These are phyloP conservation scores for Scarus forsteni DNA, from an alignment of 2,797 vertebrate genomes.

Conservation along the genomic window DNA sequence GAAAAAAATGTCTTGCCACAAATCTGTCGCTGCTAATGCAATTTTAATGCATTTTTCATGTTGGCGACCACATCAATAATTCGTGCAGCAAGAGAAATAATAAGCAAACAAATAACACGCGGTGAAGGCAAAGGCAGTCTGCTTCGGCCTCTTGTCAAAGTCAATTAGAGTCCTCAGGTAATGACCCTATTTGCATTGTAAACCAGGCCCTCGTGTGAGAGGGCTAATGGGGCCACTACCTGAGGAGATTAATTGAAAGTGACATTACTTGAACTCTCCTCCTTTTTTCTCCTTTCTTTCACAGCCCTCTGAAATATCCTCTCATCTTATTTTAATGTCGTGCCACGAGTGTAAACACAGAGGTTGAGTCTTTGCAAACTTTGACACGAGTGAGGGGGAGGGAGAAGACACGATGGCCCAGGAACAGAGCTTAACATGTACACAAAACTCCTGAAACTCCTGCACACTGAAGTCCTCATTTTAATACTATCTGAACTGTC, in stretches of 20 bases:
- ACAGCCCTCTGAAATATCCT: constrained; percentile 82
- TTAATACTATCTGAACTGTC: too few relatives aligned
- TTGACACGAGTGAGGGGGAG: constrained; percentile 83
- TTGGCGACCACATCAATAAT: constrained; percentile 17
- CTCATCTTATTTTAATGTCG: constrained; percentile 94
- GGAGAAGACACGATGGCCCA: constrained; percentile 16
- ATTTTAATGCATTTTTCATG: constrained; percentile 14
- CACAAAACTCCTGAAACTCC: too few relatives aligned
- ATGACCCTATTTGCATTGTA: constrained; percentile 96
- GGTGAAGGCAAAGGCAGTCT: constrained; percentile 62
- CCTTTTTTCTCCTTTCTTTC: constrained; percentile 55
- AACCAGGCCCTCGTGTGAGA: constrained; percentile 90
- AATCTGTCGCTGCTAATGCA: constrained; percentile 17
- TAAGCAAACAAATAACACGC: constrained; percentile 90
- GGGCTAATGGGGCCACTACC: constrained; percentile 95
- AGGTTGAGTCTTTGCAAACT: constrained; percentile 90
- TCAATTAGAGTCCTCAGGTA: constrained; percentile 95
- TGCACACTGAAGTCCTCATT: too few relatives aligned
- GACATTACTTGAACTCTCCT: constrained; percentile 94
- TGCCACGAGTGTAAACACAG: constrained; percentile 91
- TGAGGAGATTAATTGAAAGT: constrained; percentile 95
- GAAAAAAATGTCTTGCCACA: neutral
- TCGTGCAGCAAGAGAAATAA: constrained; percentile 57
- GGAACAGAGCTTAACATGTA: too few relatives aligned
- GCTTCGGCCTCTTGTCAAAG: constrained; percentile 90